Evolutionary conservation across 2,797 vertebrate genomes (phyloP), one percentile per base, ranked within the genome.

Genomic region (Yasuhikotakia modesta): DNA sequence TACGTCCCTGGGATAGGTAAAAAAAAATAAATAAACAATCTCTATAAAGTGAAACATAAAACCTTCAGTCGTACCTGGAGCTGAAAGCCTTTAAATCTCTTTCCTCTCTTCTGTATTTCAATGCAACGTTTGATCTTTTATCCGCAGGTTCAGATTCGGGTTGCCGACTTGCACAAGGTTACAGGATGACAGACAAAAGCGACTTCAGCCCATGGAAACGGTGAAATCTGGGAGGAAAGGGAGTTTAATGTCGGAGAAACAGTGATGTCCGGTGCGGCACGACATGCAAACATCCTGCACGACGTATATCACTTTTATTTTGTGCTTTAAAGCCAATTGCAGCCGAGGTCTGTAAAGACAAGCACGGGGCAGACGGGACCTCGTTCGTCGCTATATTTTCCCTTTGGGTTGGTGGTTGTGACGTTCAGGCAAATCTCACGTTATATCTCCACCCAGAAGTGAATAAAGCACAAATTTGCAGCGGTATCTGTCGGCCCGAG

Each of bases 31-130:
- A n/a, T n/a, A n/a, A n/a, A n/a, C n/a, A n/a, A n/a, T n/a, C n/a
- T n/a, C n/a, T n/a, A n/a, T n/a, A n/a, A n/a, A 82, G 32, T 19
- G 80, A 83, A 88, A 89, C 64, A 81, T 78, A 86, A 87, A 87
- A 86, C 82, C 87, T 39, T 61, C 52, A 46, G 43, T 27, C 92
- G 92, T 92, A 94, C 93, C 92, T 93, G 88, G 77, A 64, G 83
- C 85, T 89, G 85, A 85, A 88, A 91, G 82, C 86, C 55, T 90
- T 92, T 87, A 80, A 90, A 88, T 85, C 88, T 85, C 78, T 87
- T 79, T 84, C 73, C 14, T 73, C n/a, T 12, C 39, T 50, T 79
- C 50, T 30, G 39, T 64, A 24, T 48, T 63, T 78, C 58, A 39
- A 50, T 82, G 30, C 43, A 46, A 2, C 61, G 13, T 22, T 66